These are phyloP conservation scores for Pipra filicauda DNA, from an alignment of 2,113 vertebrate genomes.

Conservation along the genomic window DNA sequence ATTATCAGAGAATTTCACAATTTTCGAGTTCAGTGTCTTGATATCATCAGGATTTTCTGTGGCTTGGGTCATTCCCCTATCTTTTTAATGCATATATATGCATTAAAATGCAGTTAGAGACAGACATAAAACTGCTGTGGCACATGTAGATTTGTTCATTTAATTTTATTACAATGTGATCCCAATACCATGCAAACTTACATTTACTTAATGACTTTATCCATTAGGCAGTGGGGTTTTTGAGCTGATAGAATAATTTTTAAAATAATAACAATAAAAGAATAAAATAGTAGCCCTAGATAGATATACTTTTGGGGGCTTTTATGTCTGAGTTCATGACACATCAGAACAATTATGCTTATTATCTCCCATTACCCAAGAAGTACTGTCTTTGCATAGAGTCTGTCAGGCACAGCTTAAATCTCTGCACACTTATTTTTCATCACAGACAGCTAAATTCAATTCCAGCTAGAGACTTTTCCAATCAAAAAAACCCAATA, in stretches of 20 bases:
- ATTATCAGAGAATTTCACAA: neutral
- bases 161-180: neutral
- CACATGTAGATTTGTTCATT: neutral
- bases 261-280: neutral
- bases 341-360: slow-evolving; percentile 23
- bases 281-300: neutral
- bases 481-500: neutral
- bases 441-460: neutral
- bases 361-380: slow-evolving; percentile 25
- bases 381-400: neutral
- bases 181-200: neutral
- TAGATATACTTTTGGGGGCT: neutral
- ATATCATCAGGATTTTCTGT: neutral
- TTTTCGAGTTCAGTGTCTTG: neutral
- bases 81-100: neutral
- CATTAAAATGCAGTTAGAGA: neutral
- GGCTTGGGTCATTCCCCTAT: neutral
- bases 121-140: neutral
- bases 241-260: neutral
- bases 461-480: neutral
- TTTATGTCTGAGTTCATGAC: slow-evolving; percentile 24
- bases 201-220: neutral
- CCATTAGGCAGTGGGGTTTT: neutral
- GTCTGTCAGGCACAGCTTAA: neutral
- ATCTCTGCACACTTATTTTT: neutral